Base-by-base conservation (phyloP, 2,888 invertebrate species). In the Hybos culiciformis region DNA sequence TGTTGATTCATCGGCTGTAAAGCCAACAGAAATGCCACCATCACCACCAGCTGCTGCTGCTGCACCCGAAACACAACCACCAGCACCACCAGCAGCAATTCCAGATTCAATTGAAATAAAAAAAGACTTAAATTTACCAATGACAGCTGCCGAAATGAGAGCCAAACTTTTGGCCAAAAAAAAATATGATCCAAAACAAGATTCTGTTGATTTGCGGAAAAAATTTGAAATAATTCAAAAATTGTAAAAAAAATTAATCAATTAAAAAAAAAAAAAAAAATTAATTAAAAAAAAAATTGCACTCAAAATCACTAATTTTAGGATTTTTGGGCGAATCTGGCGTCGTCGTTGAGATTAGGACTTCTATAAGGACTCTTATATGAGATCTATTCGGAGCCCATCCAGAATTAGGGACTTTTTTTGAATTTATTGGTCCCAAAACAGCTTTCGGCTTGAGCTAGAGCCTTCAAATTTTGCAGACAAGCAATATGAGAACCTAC, bases 141-240 rank as follows among this genome's bases (percentile, higher is more conserved):
- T 90, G 83, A 86, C 90, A 46, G 92, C 85, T n/a, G 87, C 88
- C 37, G 88, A 92, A 68, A 77, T 91, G 73, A 75, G 91, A 43
- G 88, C 86, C 42, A 80, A 84, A 56, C 70, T 91, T 52, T 83
- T 86, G 39, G 78, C 82, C 46, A 84, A 80, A 64, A 91, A 90
- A 68, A 87, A 86, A 66, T 78, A 82, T 61, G 90, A 91, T 67
- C 88, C 91, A 33, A 90, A 90, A 68, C 87, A 84, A 65, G 84
- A 87, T 60, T 78, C 79, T 39, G 81, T 92, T 70, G 90, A 90
- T 70, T 80, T 91, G 61, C 83, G 84, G 67, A 84, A 87, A 71
- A 91, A 91, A 70, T 90, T 88, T 62, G 88, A 91, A 65, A 91
- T 92, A 62, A 85, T 92, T 53, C 88, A 91, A 68, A 88, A 91